Evolutionary conservation across 2,888 invertebrate species (phyloP), one percentile per base, ranked within the genome.

Genomic region (Ormyrus pomaceus): DNA sequence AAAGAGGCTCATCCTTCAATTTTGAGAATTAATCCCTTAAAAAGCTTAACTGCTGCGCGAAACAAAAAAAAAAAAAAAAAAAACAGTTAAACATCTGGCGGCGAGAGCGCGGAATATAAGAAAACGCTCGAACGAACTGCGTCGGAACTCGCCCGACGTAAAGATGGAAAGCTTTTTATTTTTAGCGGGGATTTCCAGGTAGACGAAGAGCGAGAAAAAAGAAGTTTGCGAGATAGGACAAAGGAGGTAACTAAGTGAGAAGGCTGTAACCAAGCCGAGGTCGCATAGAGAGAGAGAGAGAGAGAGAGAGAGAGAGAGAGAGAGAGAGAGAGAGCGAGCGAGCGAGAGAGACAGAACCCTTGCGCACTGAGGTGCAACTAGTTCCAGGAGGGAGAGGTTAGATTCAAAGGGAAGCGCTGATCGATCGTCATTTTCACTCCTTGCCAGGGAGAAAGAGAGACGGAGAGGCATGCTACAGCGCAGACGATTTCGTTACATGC

Each of bases 351-450:
- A 69, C 19, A 19, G 19, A 19, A 19, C 19, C 19, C 19, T 19
- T 19, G 19, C 19, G 19, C 19, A 19, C 19, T 19, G 19, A 19
- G 19, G 19, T 19, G 19, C 19, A 19, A 19, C 19, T 19, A 19
- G 19, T 19, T 19, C 2, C 19, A 19, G 19, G 68, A 77, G 69
- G 70, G 70, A 62, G 64, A 51, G 64, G 61, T 65, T 55, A 45
- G 56, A 58, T 79, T 82, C 77, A 80, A 82, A 82, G 80, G 73
- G 82, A 72, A 64, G 66, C 13, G 65, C 46, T 53, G 48, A 84
- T 83, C 83, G 81, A 83, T 83, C 83, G 80, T 82, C 81, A 81
- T 83, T 82, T 83, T 82, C 79, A 81, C 79, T 81, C 80, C 77
- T 79, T 83, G 70, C 76, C 59, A 71, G 6, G 46, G 51, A 19